phyloP scores from a whole-genome alignment of 2,888 invertebrate genomes.

The Ptychoptera contaminata region DNA sequence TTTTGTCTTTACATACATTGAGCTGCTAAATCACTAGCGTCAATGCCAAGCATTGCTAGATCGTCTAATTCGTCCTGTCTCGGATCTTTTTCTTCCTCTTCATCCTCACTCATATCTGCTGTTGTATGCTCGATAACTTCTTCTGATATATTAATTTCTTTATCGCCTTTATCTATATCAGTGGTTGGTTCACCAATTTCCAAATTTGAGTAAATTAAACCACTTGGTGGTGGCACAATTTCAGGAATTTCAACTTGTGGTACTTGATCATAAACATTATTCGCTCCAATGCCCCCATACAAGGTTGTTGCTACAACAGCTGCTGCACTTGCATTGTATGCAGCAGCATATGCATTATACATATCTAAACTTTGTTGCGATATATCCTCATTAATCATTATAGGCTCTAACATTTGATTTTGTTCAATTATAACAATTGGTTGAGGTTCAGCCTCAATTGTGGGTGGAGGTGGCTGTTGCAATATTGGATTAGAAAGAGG shows the following conservation, averaged over 20 bases:
- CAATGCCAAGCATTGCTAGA: slow-evolving; percentile 71
- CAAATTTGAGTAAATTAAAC: neutral
- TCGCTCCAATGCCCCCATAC: neutral
- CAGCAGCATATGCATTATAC: neutral
- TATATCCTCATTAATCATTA: neutral
- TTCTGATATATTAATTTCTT: slow-evolving; percentile 13
- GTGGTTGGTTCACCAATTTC: neutral
- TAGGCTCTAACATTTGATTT: neutral
- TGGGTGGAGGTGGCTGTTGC: slow-evolving; percentile 6
- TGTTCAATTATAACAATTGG: no score
- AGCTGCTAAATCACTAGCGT: slow-evolving; percentile 50
- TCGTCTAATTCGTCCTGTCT: slow-evolving; percentile 45
- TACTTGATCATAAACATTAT: neutral
- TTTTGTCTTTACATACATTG: slow-evolving; percentile 31
- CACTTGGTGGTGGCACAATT: slow-evolving; percentile 24
- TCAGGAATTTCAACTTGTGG: neutral
- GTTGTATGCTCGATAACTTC: slow-evolving; percentile 17
- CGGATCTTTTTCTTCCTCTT: slow-evolving; percentile 13
- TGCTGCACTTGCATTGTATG: neutral
- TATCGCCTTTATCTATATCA: neutral
- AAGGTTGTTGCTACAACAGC: neutral
- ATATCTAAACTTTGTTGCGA: neutral
- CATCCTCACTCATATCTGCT: slow-evolving; percentile 16
- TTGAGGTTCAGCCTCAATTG: slow-evolving; percentile 18
- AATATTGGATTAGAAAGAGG: slow-evolving; percentile 2